A percentile compares a stretch with the other conserved stretches of the same genome.
These are phyloP conservation scores for Merodon equestris DNA, from an alignment of 2,888 invertebrate species.

Conservation along the genomic window DNA sequence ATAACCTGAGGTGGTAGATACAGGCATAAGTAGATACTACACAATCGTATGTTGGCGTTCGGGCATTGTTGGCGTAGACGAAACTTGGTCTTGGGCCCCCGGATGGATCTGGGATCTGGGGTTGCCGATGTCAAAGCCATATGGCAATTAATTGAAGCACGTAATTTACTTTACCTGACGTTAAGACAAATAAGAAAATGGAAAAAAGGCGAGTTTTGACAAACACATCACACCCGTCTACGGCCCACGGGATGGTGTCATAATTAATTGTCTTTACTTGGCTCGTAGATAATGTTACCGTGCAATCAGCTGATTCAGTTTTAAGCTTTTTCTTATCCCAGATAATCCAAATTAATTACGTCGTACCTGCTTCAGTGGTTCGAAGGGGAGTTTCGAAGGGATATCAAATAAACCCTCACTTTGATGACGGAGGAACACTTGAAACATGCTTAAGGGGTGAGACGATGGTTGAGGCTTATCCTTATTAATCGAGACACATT, in stretches of 20 bases:
- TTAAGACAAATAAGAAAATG: background rate
- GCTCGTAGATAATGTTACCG: slow-evolving; percentile 3
- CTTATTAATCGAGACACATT: no score
- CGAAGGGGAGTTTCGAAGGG: no score
- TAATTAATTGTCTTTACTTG: slow-evolving; percentile 23
- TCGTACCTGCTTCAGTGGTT: no score
- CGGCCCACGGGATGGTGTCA: background rate
- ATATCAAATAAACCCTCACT: background rate
- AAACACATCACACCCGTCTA: background rate
- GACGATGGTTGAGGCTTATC: no score
- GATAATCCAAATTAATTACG: slow-evolving; percentile 33
- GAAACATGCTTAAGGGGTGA: no score
- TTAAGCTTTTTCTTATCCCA: slow-evolving; percentile 13
- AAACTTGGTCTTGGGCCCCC: slow-evolving; percentile 11
- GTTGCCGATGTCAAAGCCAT: background rate
- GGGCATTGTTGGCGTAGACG: background rate
- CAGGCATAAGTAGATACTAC: slow-evolving; percentile 4
- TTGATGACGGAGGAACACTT: no score
- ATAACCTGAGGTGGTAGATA: slow-evolving; percentile 22
- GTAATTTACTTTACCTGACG: slow-evolving; percentile 9
- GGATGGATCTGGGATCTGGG: background rate
- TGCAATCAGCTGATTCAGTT: slow-evolving; percentile 25
- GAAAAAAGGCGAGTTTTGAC: background rate
- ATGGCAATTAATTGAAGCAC: slow-evolving; percentile 14
- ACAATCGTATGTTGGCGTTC: background rate